Evolutionary conservation across 2,797 vertebrate genomes (phyloP).

Genomic region (Babyrousa celebensis): DNA sequence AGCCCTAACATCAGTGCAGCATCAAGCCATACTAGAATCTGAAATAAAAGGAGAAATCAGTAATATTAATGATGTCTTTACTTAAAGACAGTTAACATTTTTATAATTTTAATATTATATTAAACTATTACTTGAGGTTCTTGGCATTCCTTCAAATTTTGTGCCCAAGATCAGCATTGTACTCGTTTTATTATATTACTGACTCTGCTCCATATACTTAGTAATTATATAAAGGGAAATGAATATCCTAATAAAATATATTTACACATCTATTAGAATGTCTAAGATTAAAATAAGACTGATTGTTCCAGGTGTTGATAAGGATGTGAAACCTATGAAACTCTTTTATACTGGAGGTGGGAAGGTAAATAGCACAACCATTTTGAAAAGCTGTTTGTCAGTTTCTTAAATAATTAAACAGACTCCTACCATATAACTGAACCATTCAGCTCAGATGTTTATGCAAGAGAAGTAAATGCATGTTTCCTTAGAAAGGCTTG

Average conservation of each 20-base stretch:
- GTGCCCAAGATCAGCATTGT: not conserved
- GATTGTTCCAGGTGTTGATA: not conserved
- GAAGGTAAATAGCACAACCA: not conserved
- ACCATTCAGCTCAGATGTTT: not conserved
- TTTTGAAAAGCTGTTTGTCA: not conserved
- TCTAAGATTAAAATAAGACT: not conserved
- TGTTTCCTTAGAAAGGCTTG: not conserved
- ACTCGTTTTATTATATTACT: not conserved
- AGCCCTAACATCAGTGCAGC: not conserved
- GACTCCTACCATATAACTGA: not conserved
- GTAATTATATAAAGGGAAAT: slow-evolving; percentile 31
- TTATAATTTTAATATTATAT: no score
- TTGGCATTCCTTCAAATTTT: not conserved
- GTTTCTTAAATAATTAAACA: no score
- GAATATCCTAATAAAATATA: not conserved
- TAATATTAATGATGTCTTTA: not conserved
- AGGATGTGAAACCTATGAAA: not conserved
- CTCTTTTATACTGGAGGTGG: not conserved
- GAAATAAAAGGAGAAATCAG: not conserved
- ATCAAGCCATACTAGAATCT: not conserved
- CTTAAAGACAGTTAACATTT: not conserved
- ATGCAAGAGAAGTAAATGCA: not conserved
- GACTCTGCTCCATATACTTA: not conserved
- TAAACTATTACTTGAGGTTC: not conserved
- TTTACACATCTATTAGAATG: not conserved